phyloP scores from a whole-genome alignment of 2,888 invertebrate genomes.

The Drosophila neotestacea region DNA sequence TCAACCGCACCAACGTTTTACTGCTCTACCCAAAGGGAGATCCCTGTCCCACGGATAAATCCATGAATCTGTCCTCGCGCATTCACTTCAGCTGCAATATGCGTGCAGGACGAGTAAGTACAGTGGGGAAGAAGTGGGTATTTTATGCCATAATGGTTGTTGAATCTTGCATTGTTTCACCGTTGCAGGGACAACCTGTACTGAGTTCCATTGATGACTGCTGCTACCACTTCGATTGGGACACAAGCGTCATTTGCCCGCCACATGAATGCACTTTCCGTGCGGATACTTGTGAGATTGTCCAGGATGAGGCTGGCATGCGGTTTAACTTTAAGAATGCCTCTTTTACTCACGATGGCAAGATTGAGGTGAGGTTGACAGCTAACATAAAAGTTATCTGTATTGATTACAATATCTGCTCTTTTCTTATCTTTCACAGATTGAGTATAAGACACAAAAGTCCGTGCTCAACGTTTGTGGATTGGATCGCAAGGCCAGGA shows the following conservation, averaged over 20 bases:
- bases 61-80: constrained; percentile 75
- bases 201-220: constrained; percentile 83
- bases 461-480: constrained; percentile 81
- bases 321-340: constrained; percentile 81
- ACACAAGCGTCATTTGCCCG: constrained; percentile 85
- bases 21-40: constrained; percentile 82
- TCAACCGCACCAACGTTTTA: constrained; percentile 78
- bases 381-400: not conserved
- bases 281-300: constrained; percentile 81
- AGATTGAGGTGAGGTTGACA: constrained; percentile 77
- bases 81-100: constrained; percentile 83
- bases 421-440: constrained; percentile 47
- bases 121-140: not conserved
- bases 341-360: constrained; percentile 80
- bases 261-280: constrained; percentile 82
- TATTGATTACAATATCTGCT: not conserved
- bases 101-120: constrained; percentile 83
- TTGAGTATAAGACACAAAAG: constrained; percentile 61
- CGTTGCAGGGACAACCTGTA: constrained; percentile 82
- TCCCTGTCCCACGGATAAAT: constrained; percentile 78
- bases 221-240: constrained; percentile 84
- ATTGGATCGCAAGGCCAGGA: constrained; percentile 75
- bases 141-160: constrained; percentile 18
- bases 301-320: constrained; percentile 81
- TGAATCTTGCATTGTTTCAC: not conserved